phyloP scores from a whole-genome alignment of 1,140 invertebrate genomes.

The Bombyx mandarina region DNA sequence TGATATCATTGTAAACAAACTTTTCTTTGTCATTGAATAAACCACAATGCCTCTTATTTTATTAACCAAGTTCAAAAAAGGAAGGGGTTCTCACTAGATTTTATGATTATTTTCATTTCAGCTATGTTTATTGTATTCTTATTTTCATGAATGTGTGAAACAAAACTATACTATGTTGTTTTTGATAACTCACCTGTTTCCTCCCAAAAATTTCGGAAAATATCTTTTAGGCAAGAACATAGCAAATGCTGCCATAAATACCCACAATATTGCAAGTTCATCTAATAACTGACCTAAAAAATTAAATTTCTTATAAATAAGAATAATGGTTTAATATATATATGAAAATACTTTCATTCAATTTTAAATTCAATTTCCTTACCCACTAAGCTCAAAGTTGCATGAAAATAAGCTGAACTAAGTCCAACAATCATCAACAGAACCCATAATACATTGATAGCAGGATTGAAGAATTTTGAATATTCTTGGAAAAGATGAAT shows the following conservation, averaged over 20 bases:
- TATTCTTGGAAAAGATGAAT: conserved; percentile 84
- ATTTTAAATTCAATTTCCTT: conserved; percentile 24
- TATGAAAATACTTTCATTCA: neutral
- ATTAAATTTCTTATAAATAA: neutral
- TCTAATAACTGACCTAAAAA: conserved; percentile 79
- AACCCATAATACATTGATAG: conserved; percentile 83
- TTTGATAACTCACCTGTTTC: conserved; percentile 72
- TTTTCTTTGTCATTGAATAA: too few relatives aligned
- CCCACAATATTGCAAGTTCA: conserved; percentile 86
- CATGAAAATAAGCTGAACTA: conserved; percentile 87
- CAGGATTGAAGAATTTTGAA: conserved; percentile 79
- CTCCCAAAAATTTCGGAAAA: conserved; percentile 77
- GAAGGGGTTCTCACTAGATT: too few relatives aligned
- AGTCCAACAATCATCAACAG: conserved; percentile 84
- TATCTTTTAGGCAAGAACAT: conserved; percentile 81
- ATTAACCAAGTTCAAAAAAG: too few relatives aligned
- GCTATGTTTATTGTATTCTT: neutral
- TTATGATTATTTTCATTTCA: too few relatives aligned
- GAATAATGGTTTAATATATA: neutral
- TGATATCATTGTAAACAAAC: too few relatives aligned
- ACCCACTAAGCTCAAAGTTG: conserved; percentile 84
- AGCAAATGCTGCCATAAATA: conserved; percentile 81
- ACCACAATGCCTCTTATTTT: too few relatives aligned
- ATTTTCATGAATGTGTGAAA: conserved; percentile 2
- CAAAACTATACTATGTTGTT: conserved; percentile 3